Evolutionary conservation across 1,140 invertebrate species (phyloP), one percentile per base, ranked within the genome.

Genomic region (Grapholita molesta): DNA sequence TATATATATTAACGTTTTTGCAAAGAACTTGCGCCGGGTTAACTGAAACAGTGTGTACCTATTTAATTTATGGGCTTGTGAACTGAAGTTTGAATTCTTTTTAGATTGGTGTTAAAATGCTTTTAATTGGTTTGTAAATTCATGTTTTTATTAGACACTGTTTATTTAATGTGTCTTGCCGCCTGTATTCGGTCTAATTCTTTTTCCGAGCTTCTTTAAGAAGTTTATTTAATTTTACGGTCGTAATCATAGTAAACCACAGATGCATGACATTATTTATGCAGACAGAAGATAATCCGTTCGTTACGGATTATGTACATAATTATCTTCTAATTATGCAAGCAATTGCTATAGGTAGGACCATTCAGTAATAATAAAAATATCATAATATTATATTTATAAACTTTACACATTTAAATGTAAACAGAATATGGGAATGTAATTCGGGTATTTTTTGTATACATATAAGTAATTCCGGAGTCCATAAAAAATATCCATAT

Each of bases 1-100:
- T 57, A 48, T 28, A 28, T 23, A 23, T 30, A 61, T 61, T 61
- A 61, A 48, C 28, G 18, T 64, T 67, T 71, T 71, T 71, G 24
- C 35, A 9, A 15, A 48, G 42, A 48, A 21, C 8, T 18, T 15
- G 30, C 11, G 25, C 42, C 67, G 57, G 64, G 23, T 71, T 66
- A 64, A 67, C 66, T 68, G 53, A 61, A 30, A 32, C 18, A 30
- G 55, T 48, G 21, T 6, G 42, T 48, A 21, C n/a, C 24, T 25
- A 61, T 28, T 15, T 61, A 61, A 61, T 61, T 61, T 61, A 61
- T 61, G 55, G 24, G 30, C 55, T 32, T 61, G 28, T 30, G n/a
- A 28, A 61, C 25, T 30, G n/a, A 32, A 28, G 9, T 61, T 25
- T 9, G 15, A 28, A 61, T 28, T 61, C 55, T 25, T 61, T 61